Conservation (phyloP, 2,888 invertebrate species). For the Luperina testacea region DNA sequence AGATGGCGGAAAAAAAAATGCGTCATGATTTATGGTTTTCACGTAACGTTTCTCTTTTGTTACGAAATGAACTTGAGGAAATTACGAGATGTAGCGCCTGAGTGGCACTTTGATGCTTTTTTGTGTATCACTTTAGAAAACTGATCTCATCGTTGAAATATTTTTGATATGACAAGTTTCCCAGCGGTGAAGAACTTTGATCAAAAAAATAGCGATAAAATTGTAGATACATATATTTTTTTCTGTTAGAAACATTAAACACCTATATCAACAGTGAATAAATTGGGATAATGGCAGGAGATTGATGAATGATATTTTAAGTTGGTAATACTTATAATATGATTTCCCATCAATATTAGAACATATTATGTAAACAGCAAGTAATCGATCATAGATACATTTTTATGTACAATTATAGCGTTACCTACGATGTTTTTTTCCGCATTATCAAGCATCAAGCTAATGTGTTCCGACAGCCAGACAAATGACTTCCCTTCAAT, state of each 20-base stretch:
- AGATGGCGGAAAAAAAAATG: conserved; percentile 50
- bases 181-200: not conserved
- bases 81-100: conserved; percentile 50
- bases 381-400: conserved; percentile 16
- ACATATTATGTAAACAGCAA: not conserved
- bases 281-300: too few relatives aligned
- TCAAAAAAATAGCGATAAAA: not conserved
- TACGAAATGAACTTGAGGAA: conserved; percentile 57
- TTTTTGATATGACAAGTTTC: conserved; percentile 17
- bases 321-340: not conserved
- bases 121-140: conserved; percentile 44
- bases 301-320: not conserved
- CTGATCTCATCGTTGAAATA: conserved; percentile 18
- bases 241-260: not conserved
- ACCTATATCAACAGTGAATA: too few relatives aligned
- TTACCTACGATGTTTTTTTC: conserved; percentile 52
- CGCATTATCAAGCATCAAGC: conserved; percentile 43
- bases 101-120: conserved; percentile 53
- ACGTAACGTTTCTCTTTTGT: conserved; percentile 58
- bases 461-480: conserved; percentile 70
- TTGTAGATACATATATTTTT: too few relatives aligned
- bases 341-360: not conserved
- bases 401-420: conserved; percentile 14
- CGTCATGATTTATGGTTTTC: conserved; percentile 63
- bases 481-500: conserved; percentile 66